These are phyloP conservation scores for Rapana venosa DNA, from an alignment of 2,888 invertebrate genomes.

Conservation along the genomic window DNA sequence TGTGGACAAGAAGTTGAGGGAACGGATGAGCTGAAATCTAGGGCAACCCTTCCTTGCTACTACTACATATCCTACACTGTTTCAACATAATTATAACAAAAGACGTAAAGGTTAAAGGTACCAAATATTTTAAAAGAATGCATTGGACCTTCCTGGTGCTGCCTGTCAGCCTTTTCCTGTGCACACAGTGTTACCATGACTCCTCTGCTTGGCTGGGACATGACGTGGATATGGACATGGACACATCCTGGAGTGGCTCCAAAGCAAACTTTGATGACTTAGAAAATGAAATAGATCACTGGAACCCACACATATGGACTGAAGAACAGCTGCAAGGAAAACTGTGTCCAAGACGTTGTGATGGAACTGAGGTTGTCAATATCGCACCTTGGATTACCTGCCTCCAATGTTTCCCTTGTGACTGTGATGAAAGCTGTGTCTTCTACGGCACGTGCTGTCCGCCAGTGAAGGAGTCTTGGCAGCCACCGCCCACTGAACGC, in stretches of 20 bases:
- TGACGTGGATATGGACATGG: too few relatives aligned
- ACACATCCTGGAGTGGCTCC: not conserved
- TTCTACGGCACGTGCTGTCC: not conserved
- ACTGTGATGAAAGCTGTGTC: not conserved
- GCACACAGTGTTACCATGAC: not conserved
- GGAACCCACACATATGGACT: not conserved
- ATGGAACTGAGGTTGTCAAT: not conserved
- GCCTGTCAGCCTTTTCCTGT: not conserved
- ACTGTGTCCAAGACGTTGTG: not conserved
- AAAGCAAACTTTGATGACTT: not conserved
- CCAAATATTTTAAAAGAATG: not conserved
- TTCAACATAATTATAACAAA: too few relatives aligned
- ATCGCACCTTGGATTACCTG: not conserved
- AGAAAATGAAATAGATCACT: not conserved
- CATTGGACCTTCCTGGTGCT: not conserved
- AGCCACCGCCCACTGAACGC: not conserved
- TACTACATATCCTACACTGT: too few relatives aligned
- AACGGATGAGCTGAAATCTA: too few relatives aligned
- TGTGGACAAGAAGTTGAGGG: too few relatives aligned
- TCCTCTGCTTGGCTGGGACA: too few relatives aligned
- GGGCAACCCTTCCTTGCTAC: too few relatives aligned
- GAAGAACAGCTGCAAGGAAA: not conserved
- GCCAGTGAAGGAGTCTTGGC: not conserved
- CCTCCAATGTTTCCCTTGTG: slow-evolving; percentile 1
- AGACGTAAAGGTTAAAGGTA: too few relatives aligned